Conservation (phyloP, 2,113 vertebrate genomes). For the Pluvianellus socialis region DNA sequence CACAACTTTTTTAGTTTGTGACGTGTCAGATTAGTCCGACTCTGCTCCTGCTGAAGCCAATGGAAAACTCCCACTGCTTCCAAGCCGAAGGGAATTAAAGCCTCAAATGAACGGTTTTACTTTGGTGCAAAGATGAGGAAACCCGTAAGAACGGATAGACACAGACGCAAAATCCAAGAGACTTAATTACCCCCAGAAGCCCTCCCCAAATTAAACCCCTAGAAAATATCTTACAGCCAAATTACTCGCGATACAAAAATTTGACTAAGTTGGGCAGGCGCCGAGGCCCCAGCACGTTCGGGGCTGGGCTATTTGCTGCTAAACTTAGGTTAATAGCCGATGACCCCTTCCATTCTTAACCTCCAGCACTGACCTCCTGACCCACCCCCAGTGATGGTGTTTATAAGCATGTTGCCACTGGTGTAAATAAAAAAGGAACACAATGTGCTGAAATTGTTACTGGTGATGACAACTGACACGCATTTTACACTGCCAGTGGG, state of each 20-base stretch:
- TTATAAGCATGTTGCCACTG: conserved; percentile 76
- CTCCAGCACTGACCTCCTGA: conserved; percentile 74
- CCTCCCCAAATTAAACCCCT: neutral
- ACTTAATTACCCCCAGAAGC: rapidly evolving
- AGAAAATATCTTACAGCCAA: neutral
- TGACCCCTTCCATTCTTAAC: conserved; percentile 75
- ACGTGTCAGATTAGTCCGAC: rapidly evolving
- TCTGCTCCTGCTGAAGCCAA: neutral
- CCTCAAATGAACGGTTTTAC: neutral
- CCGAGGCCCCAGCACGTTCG: neutral
- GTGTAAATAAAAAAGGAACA: conserved; percentile 79
- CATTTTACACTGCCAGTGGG: conserved; percentile 71
- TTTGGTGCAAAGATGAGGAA: neutral
- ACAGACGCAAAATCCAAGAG: rapidly evolving
- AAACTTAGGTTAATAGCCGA: conserved; percentile 77
- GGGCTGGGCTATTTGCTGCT: conserved; percentile 25
- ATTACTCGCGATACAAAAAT: neutral
- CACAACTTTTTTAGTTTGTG: neutral
- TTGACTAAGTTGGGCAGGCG: neutral
- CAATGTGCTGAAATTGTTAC: conserved; percentile 79
- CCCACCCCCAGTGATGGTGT: conserved; percentile 69
- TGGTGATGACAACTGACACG: conserved; percentile 76
- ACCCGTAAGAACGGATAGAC: neutral
- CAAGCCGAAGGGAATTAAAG: neutral
- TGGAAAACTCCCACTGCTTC: neutral